These are phyloP conservation scores for Oreohelix idahoensis DNA, from an alignment of 1,140 invertebrate species.

Conservation along the genomic window DNA sequence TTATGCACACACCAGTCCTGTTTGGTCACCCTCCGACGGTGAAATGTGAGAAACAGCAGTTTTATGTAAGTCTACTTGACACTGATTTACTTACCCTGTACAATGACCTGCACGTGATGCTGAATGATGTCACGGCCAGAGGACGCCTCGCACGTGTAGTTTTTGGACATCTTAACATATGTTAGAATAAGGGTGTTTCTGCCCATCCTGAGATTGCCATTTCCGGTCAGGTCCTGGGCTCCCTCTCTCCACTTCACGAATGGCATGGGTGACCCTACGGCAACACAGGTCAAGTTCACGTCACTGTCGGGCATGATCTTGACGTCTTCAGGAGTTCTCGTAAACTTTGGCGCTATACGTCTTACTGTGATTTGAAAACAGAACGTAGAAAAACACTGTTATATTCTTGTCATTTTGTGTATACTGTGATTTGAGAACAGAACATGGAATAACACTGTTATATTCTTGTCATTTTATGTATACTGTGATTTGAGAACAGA, in stretches of 20 bases:
- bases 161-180: constrained; percentile 91
- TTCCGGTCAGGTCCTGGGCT: constrained; percentile 85
- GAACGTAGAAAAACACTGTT: no score
- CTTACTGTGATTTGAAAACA: constrained; percentile 80
- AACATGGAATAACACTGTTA: no score
- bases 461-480: no score
- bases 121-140: constrained; percentile 94
- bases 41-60: no score
- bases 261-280: constrained; percentile 97
- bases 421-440: no score
- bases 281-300: constrained; percentile 95
- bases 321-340: constrained; percentile 87
- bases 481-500: no score
- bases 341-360: constrained; percentile 93
- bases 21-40: no score
- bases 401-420: no score
- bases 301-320: constrained; percentile 92
- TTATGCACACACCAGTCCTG: no score
- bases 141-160: constrained; percentile 97
- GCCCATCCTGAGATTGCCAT: constrained; percentile 73
- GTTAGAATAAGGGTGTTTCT: constrained; percentile 87
- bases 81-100: constrained; percentile 87
- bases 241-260: constrained; percentile 95
- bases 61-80: neutral
- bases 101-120: constrained; percentile 88